Evolutionary conservation across 2,888 invertebrate species (phyloP), one percentile per base, ranked within the genome.

Genomic region (Strigamia maritima): DNA sequence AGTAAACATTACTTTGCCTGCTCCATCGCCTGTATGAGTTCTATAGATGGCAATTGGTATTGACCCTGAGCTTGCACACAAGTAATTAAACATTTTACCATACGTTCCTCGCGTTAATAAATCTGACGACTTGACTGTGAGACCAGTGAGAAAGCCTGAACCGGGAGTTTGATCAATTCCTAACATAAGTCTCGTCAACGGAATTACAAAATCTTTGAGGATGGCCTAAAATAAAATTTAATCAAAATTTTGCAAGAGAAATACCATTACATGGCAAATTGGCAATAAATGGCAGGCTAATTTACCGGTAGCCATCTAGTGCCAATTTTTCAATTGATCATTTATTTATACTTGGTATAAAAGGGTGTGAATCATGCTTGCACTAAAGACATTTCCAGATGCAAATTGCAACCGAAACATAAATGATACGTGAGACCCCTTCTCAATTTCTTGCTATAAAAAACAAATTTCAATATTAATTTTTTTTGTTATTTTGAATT

Each of bases 371-470:
- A 98, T 88, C 98, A 98, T 98, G 82, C 96, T 97, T 77, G 98
- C 98, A 84, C 96, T 97, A 89, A 98, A 98, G 79, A 98, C 98
- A 83, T 95, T 95, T 28, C 98, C 98, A 65, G 97, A 97, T 75
- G 98, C 98, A 86, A 98, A 98, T 7, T 98, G 98, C 83, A 98
- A 88, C 79, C 98, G 92, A 88, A 98, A 98, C 98, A 98, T 98
- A 88, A 98, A 98, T 77, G 97, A 97, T 86, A 98, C 96, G 87
- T 98, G 97, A 10, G 97, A 97, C 2, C 98, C 98, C 82, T 97
- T 90, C 86, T 97, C 97, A 86, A 96, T 95, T 88, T 98, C 98
- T 85, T 95, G 92, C 97, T 98, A 90, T 82, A 89, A 87, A 49
- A 24, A n/a, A n/a, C n/a, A n/a, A n/a, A n/a, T n/a, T n/a, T n/a